Evolutionary conservation across 2,113 vertebrate genomes (phyloP), one percentile per base, ranked within the genome.

Genomic region (Lipotes vexillifer): DNA sequence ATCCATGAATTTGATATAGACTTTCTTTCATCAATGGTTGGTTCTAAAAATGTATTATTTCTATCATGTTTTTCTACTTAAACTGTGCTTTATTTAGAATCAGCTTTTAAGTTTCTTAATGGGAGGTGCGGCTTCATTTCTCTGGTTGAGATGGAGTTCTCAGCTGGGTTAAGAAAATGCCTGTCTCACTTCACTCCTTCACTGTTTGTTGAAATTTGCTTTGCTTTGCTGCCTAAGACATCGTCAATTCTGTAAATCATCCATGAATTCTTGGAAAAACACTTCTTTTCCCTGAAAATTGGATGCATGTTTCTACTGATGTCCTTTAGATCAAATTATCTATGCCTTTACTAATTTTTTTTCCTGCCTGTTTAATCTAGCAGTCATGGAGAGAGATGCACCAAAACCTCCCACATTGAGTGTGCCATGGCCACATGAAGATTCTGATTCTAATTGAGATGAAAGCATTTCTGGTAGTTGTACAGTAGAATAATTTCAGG

Each of bases 361-460:
- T 59, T 27, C 29, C 18, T 44, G 3, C n/a, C 38, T 18, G 1
- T 17, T 77, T 55, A 5, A 14, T 44, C 41, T 20, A 2, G 55
- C 11, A 65, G 6, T 81, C 46, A 36, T 2, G 7, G 27, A 65
- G 71, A 33, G 33, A 29, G 31, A 6, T 38, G 13, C n/a, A 36
- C 61, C 38, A 49, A 27, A 23, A 23, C 38, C 46, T 27, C 52
- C 66, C 20, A 14, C 10, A 8, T 1, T 61, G 29, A 10, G 23
- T 10, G 3, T 38, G 17, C 38, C 5, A 1, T 8, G 8, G 2
- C 36, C 33, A 3, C 10, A 11, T 15, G 25, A 36, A 31, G n/a
- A 17, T 6, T 41, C 66, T 44, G 6, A 11, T 31, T 80, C 20
- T 61, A 11, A 44, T 0, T 10, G 20, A 65, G 38, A 15, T 13